Percentiles rank a stretch among this genome's conserved stretches.
These are phyloP conservation scores for Chromis chromis DNA, from an alignment of 2,797 vertebrate species.

Conservation along the genomic window DNA sequence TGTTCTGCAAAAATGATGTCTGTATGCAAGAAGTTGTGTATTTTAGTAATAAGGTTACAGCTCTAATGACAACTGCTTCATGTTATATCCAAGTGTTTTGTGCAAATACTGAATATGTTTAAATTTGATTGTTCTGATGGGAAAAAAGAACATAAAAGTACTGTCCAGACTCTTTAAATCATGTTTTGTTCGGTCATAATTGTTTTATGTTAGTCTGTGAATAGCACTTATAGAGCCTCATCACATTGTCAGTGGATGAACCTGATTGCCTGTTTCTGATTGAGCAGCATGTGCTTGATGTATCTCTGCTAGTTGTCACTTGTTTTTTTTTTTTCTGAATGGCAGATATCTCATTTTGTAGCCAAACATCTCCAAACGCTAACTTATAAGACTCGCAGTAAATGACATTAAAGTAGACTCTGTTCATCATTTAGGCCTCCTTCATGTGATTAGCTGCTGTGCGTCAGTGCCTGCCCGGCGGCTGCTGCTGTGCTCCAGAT, in stretches of 20 bases:
- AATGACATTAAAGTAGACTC: constrained; percentile 65
- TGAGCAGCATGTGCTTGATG: constrained; percentile 43
- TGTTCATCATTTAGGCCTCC: constrained; percentile 66
- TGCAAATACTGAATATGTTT: neutral
- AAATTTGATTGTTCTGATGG: neutral
- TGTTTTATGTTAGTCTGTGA: constrained; percentile 21
- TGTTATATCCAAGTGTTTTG: constrained; percentile 3
- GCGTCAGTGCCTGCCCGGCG: constrained; percentile 55
- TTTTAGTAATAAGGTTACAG: neutral
- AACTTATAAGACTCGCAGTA: constrained; percentile 54
- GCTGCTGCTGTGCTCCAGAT: constrained; percentile 76
- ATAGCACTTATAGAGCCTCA: constrained; percentile 6
- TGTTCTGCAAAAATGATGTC: neutral
- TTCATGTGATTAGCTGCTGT: constrained; percentile 75
- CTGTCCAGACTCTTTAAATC: constrained; percentile 1
- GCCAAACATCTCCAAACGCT: constrained; percentile 50
- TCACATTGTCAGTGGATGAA: constrained; percentile 12
- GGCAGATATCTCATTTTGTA: constrained; percentile 57
- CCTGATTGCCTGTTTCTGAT: constrained; percentile 27
- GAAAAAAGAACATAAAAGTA: neutral
- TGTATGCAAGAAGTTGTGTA: neutral
- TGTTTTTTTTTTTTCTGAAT: constrained; percentile 51
- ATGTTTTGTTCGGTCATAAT: constrained; percentile 3
- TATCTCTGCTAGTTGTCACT: constrained; percentile 48
- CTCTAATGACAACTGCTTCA: constrained; percentile 1